Conservation (phyloP, 2,888 invertebrate genomes). For the Acanthosepion esculentum region DNA sequence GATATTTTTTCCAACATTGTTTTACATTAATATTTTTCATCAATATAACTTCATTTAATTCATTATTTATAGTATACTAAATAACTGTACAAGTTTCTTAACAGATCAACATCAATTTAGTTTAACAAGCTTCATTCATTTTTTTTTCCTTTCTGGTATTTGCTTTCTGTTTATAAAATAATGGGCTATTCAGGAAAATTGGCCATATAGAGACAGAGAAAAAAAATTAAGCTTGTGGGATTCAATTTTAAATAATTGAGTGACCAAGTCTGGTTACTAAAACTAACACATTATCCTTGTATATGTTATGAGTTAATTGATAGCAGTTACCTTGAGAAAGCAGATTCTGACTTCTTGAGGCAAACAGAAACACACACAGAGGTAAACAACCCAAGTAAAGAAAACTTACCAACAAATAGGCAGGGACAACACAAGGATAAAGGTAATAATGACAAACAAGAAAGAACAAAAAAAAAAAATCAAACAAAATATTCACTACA, state of each 20-base stretch:
- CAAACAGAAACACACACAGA: too few species aligned
- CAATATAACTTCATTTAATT: too few species aligned
- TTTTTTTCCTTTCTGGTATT: too few species aligned
- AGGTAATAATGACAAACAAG: background rate
- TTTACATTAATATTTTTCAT: too few species aligned
- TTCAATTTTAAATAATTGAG: background rate
- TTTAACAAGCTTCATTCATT: too few species aligned
- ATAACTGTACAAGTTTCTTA: too few species aligned
- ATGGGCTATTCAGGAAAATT: background rate
- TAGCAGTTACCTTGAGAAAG: background rate
- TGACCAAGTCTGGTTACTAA: background rate
- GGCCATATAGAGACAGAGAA: background rate
- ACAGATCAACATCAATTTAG: too few species aligned
- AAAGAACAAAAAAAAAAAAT: background rate
- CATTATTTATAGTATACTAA: too few species aligned
- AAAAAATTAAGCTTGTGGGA: too few species aligned
- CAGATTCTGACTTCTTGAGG: too few species aligned
- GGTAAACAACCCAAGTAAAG: background rate
- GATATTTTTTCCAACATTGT: too few species aligned
- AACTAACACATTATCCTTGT: background rate
- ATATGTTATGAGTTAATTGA: background rate
- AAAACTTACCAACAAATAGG: background rate
- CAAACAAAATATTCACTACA: background rate
- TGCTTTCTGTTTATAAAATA: background rate
- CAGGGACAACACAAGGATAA: background rate